phyloP scores from a whole-genome alignment of 1,140 invertebrate species.

The Atta colombica region DNA sequence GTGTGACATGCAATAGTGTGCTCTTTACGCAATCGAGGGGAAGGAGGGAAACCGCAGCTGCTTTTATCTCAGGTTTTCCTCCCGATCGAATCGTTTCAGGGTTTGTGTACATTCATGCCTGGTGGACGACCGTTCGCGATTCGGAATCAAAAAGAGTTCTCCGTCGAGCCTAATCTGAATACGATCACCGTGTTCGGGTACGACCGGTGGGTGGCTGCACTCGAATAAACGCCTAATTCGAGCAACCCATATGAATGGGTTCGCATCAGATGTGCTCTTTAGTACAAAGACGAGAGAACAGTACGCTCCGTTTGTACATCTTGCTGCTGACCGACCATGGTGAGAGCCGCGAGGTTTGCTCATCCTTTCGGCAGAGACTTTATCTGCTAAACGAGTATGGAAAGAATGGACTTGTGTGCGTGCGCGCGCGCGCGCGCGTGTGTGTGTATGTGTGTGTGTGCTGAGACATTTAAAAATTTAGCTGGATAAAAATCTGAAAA shows the following conservation, averaged over 20 bases:
- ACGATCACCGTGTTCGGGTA: conserved; percentile 58
- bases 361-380: conserved; percentile 22
- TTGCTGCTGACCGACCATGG: conserved; percentile 52
- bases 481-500: no score
- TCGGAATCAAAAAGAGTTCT: conserved; percentile 46
- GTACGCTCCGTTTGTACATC: conserved; percentile 47
- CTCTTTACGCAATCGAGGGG: conserved; percentile 2
- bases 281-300: conserved; percentile 45
- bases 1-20: conserved; percentile 18
- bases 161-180: conserved; percentile 66
- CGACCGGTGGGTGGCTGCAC: conserved; percentile 68
- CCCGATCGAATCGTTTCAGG: conserved; percentile 26
- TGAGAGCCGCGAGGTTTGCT: conserved; percentile 10
- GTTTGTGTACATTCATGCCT: conserved; percentile 55
- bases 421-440: no score
- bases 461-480: no score
- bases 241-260: conserved; percentile 29
- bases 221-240: conserved; percentile 69
- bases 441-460: no score
- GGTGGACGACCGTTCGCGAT: conserved; percentile 49
- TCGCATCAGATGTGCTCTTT: background rate
- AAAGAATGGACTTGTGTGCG: no score
- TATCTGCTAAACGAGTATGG: background rate
- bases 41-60: conserved; percentile 26
- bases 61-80: conserved; percentile 19